A percentile compares a stretch with the other conserved stretches of the same genome.
Conservation (phyloP, 2,113 vertebrate genomes). For the Dendrocopos noguchii region DNA sequence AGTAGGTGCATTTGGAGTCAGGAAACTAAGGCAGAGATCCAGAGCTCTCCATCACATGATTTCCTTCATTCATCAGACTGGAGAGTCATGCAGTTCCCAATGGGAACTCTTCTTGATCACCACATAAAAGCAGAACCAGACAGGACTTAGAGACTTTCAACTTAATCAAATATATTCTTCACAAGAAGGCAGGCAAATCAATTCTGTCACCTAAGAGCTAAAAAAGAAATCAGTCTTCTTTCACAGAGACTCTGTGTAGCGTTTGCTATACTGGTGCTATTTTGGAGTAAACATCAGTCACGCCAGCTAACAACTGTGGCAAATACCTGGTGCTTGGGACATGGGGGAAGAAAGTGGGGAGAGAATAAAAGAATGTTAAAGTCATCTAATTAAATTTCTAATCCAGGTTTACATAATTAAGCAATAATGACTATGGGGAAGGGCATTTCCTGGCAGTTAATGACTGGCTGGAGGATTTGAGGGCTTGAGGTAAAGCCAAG, state of each 20-base stretch:
- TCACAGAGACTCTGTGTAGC: background rate
- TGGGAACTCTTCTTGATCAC: background rate
- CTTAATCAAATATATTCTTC: background rate
- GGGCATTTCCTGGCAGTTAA: slow-evolving; percentile 71
- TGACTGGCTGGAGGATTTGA: slow-evolving; percentile 63
- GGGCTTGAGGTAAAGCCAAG: slow-evolving; percentile 69
- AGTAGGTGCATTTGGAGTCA: background rate
- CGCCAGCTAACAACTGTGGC: background rate
- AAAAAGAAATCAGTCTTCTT: background rate
- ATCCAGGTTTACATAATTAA: slow-evolving; percentile 72
- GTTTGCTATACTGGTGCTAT: background rate
- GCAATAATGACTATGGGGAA: slow-evolving; percentile 57
- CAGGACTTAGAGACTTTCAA: background rate
- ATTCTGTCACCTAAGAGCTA: background rate
- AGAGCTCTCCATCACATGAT: background rate
- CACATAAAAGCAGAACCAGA: background rate
- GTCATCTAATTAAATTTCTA: slow-evolving; percentile 67
- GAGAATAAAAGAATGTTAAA: slow-evolving; percentile 36
- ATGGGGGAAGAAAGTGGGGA: background rate
- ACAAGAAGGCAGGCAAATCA: background rate
- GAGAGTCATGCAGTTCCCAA: background rate
- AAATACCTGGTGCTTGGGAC: background rate
- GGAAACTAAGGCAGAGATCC: background rate
- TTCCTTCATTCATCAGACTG: background rate
- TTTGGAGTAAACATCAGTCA: background rate